Evolutionary conservation across 92 coral and sea anemone genomes (phyloP), one percentile per base, ranked within the genome.

Genomic region (Zoanthus solanderi): DNA sequence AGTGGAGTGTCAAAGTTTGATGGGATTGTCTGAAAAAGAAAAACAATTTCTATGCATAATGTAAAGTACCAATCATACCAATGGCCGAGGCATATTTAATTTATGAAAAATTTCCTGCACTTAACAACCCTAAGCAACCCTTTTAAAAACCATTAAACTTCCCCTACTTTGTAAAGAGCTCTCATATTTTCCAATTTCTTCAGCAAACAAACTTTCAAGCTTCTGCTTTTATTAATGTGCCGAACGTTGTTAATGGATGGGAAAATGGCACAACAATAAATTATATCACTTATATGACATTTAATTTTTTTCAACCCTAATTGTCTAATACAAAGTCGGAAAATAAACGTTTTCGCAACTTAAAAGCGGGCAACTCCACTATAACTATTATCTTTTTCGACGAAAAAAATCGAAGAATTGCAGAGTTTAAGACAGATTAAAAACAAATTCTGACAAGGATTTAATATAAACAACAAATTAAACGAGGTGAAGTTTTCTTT

Each of bases 71-170:
- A 76, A 75, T 75, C 71, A 61, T 60, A 66, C 72, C 74, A 79
- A 60, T 54, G 76, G 16, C 75, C 16, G 8, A 12, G 75, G 44
- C 74, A 81, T 66, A 45, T 81, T 81, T 67, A 65, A 81, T 67
- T 81, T 81, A 28, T 81, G 46, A 81, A 66, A 81, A 47, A 30
- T 81, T 66, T 65, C 85, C 60, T 81, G 74, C 76, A 81, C 85
- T 81, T 81, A 81, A 10, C 48, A 63, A 60, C 76, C 14, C 85
- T 67, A 66, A 65, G 85, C 85, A 81, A 66, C 85, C 76, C 32
- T 81, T 66, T 79, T 66, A 81, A 67, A 60, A 44, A 69, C 75
- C 75, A 81, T 81, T 81, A 81, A 81, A 67, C 29, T 66, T 81
- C 32, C 75, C 85, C 60, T 67, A 81, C 85, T 46, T 37, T 81